Base-by-base conservation (phyloP, 2,888 invertebrate species). In the Oconnorella tubifera region DNA sequence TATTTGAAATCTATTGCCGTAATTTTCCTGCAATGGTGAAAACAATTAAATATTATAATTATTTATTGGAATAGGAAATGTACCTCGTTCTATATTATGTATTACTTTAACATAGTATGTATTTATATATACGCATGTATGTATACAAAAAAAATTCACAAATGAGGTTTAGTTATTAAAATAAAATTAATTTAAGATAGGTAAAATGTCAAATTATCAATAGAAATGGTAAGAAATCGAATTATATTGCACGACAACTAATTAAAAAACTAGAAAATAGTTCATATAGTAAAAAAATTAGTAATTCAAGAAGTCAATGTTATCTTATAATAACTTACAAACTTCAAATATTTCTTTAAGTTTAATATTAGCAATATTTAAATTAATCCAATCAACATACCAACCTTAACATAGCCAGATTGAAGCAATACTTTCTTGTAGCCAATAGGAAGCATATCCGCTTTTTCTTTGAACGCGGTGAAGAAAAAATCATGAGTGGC, bases 1-100 rank as follows among this genome's bases (percentile, higher is more conserved):
- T 23, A 68, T 60, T 53, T 67, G 69, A 40, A 51, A 63, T 3
- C 53, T 58, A 33, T 27, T 14, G 27, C 63, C 62, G 53, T 66
- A 66, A 25, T 66, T 55, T 27, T 65, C 62, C 70, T 70, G 59
- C 48, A 14, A 28, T 4, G 33, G 4, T 6, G 23, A 2, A 29
- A 33, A 64, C 53, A 51, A 51, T 19, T 25, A 23, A 51, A 51
- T 25, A 51, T 19, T 6, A 19, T 51, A 51, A 51, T 19, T 19
- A 6, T 51, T 25, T 10, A 51, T 23, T 51, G 6, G 25, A 51
- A 23, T 19, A 10, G 10, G 19, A 14, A 40, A 40, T 40, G 19
- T 40, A 40, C 19, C 6, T 40, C 19, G 19, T 40, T 40, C 6
- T 40, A 40, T 40, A 40, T 40, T 40, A 40, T 40, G 19, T 40